phyloP scores from a whole-genome alignment of 2,888 invertebrate species.

The Perithous albicinctus region DNA sequence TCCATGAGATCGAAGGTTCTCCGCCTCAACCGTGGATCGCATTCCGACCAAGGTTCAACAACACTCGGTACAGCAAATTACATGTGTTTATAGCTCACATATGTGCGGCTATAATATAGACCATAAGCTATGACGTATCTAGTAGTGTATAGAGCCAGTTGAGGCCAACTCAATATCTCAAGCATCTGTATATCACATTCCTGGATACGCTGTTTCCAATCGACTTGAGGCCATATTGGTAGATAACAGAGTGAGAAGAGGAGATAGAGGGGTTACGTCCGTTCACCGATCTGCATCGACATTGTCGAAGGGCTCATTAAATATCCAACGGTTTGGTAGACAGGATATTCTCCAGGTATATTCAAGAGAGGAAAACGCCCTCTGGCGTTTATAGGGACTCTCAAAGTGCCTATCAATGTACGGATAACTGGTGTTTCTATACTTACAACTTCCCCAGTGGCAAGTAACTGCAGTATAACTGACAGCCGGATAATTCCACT shows the following conservation, averaged over 20 bases:
- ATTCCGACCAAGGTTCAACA: conserved; percentile 71
- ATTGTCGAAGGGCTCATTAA: neutral
- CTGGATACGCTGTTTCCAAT: neutral
- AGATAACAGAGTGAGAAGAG: neutral
- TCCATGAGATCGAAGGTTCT: neutral
- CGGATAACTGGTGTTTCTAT: neutral
- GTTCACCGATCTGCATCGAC: neutral
- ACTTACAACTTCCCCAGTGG: neutral
- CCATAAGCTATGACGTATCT: conserved; percentile 14
- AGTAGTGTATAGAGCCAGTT: neutral
- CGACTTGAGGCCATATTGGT: neutral
- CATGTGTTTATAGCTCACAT: neutral
- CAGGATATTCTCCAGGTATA: neutral
- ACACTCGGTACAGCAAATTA: neutral
- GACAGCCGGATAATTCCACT: conserved; percentile 21
- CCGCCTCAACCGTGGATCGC: conserved; percentile 65
- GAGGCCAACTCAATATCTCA: neutral
- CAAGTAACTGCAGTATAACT: neutral
- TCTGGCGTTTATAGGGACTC: neutral
- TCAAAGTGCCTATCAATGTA: neutral
- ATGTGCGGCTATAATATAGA: conserved; percentile 13
- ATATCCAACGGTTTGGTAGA: neutral
- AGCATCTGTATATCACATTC: neutral
- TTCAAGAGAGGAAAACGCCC: neutral
- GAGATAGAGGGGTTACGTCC: neutral